Base-by-base conservation (phyloP, 2,113 vertebrate genomes). In the Condylura cristata region DNA sequence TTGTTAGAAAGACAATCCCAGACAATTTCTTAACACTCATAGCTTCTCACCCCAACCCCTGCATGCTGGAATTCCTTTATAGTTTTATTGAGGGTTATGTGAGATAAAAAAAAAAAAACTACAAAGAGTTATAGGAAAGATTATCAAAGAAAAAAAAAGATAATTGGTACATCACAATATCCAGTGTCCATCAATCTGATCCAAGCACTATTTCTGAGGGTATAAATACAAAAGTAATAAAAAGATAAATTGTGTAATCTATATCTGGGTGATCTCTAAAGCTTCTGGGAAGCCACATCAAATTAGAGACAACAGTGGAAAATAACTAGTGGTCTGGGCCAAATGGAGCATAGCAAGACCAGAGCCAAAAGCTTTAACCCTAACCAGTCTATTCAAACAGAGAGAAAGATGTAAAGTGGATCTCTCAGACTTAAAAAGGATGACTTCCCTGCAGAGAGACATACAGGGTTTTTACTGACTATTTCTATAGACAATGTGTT, bases 261-360 rank as follows among this genome's bases (percentile, higher is more conserved):
- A 30, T 87, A 74, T 28, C 17, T 78, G 61, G n/a, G 14, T 72
- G 86, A 60, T 72, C 51, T 63, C 56, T 51, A 87, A 95, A 89
- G 44, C 79, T 93, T 74, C 66, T 71, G 39, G 34, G 61, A 94
- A 90, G 30, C 75, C 65, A 78, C 65, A 34, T 93, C 81, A 90
- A 95, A 78, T 30, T 37, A 93, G 56, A 91, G 12, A 91, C 0
- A 44, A 74, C 66, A 60, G 3, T 91, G 51, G 56, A 94, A 96
- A 96, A 85, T 68, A 53, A 48, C 46, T 56, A 84, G 48, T 94
- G 66, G 81, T 13, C 48, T 91, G 22, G 1, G 48, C 32, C 51
- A 91, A 94, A 76, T 37, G 71, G 26, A 80, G 46, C 83, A 37
- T 14, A 48, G n/a, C 48, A 65, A 44, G 34, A 65, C 14, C 53